A percentile compares a stretch with the other conserved stretches of the same genome.
Conservation (phyloP, 1,140 invertebrate species). For the Carposina sasakii region DNA sequence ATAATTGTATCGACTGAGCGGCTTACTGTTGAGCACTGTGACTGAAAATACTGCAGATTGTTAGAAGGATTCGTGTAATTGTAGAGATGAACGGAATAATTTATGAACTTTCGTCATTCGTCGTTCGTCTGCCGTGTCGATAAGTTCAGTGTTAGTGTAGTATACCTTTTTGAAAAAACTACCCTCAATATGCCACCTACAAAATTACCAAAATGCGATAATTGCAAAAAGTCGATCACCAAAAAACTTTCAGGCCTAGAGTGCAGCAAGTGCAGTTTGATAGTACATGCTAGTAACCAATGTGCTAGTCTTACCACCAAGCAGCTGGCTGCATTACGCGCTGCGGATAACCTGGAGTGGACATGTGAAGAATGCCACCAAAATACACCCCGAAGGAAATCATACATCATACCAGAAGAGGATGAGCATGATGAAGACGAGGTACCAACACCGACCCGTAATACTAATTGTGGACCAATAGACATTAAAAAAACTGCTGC, state of each 20-base stretch:
- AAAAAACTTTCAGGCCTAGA: conserved; percentile 8
- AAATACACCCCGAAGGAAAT: conserved; percentile 5
- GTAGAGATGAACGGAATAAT: too few relatives aligned
- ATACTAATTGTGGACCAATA: background rate
- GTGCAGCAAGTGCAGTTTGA: conserved; percentile 9
- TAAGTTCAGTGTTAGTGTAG: too few relatives aligned
- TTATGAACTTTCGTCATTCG: too few relatives aligned
- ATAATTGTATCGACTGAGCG: too few relatives aligned
- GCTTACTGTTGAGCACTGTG: too few relatives aligned
- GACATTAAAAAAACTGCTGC: background rate
- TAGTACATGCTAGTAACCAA: conserved; percentile 9
- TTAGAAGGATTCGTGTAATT: too few relatives aligned
- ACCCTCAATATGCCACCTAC: too few relatives aligned
- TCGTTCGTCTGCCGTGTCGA: too few relatives aligned
- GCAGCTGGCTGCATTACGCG: conserved; percentile 6
- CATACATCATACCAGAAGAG: conserved; percentile 2
- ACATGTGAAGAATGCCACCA: conserved; percentile 11
- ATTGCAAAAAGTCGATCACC: conserved; percentile 11
- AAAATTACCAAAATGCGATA: conserved; percentile 2
- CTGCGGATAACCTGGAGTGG: conserved; percentile 13
- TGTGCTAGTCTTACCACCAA: conserved; percentile 10
- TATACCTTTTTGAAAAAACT: too few relatives aligned
- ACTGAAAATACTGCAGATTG: too few relatives aligned
- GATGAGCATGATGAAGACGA: conserved; percentile 9
- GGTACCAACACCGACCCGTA: background rate